Base-by-base conservation (phyloP, 2,113 vertebrate species). In the Oncorhynchus kisutch region DNA sequence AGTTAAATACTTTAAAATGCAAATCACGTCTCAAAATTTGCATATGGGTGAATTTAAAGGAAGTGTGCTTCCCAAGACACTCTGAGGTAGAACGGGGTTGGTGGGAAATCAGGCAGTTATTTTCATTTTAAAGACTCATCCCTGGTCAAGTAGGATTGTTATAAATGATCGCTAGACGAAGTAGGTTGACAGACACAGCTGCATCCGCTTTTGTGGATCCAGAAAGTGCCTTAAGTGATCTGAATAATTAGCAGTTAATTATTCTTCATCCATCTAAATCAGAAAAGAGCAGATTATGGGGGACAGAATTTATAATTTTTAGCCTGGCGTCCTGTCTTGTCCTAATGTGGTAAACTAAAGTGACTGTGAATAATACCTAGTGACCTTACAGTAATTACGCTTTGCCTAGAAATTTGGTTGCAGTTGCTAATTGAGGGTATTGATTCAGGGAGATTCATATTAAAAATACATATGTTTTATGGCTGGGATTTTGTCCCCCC, bases 1-100 rank as follows among this genome's bases (percentile, higher is more conserved):
- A 97, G 96, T 97, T 98, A 98, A 98, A 98, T 96, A 97, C 96
- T 98, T 98, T 98, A 98, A 98, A 98, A 98, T 98, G 97, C 97
- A 98, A 99, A 99, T 99, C 94, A 94, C 93, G 92, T 94, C 90
- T 93, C 90, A 89, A 93, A 90, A 99, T 99, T 99, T 97, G 96
- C 96, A 98, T 98, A 97, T 94, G 95, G 95, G 94, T 93, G 96
- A 97, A 96, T 98, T 97, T 96, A 97, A 96, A 96, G 95, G 95
- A 95, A 96, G 96, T 95, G 93, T 94, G 96, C 94, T 96, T 96
- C 95, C 95, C 96, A 95, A 96, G 95, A 97, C 94, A 95, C 95
- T 97, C 94, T 95, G 95, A 96, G 96, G 87, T 83, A 83, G 81
- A 83, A 82, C 82, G 85, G 84, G 92, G 90, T 93, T 93, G 92